Percentiles rank a stretch among this genome's conserved stretches.
These are phyloP conservation scores for Oreonectes daqikongensis DNA, from an alignment of 2,797 vertebrate species.

Conservation along the genomic window DNA sequence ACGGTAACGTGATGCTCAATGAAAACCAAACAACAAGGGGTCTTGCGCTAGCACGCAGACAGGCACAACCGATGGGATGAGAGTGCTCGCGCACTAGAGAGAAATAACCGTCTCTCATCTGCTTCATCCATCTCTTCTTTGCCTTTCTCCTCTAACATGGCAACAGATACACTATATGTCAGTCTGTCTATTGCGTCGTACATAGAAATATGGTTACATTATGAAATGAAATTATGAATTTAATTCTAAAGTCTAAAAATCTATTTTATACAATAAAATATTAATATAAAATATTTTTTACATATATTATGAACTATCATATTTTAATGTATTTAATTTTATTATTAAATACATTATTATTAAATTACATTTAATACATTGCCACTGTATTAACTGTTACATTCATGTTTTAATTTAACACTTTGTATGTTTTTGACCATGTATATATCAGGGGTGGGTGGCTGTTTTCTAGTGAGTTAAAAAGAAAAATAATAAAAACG, in stretches of 20 bases:
- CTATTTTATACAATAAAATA: no score
- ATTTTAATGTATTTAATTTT: no score
- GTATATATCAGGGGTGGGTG: background rate
- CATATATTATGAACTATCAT: no score
- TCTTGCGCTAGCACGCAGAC: slow-evolving; percentile 72
- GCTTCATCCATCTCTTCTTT: background rate
- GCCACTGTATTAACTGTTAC: no score
- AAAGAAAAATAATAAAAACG: background rate
- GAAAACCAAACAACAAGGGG: slow-evolving; percentile 61
- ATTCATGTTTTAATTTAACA: no score
- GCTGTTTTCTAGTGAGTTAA: background rate
- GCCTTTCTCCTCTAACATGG: background rate
- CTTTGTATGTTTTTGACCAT: no score
- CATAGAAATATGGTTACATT: no score
- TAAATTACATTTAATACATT: no score
- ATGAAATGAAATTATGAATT: no score
- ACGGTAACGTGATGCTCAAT: slow-evolving; percentile 73
- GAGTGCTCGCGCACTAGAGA: background rate
- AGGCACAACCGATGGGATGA: slow-evolving; percentile 9
- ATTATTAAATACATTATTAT: no score
- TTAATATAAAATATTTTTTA: no score
- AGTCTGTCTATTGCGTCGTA: background rate
- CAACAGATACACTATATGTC: background rate
- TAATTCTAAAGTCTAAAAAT: no score
- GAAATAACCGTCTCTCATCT: background rate